These are phyloP conservation scores for Petrophora chlorosata DNA, from an alignment of 2,888 invertebrate species.

Conservation along the genomic window DNA sequence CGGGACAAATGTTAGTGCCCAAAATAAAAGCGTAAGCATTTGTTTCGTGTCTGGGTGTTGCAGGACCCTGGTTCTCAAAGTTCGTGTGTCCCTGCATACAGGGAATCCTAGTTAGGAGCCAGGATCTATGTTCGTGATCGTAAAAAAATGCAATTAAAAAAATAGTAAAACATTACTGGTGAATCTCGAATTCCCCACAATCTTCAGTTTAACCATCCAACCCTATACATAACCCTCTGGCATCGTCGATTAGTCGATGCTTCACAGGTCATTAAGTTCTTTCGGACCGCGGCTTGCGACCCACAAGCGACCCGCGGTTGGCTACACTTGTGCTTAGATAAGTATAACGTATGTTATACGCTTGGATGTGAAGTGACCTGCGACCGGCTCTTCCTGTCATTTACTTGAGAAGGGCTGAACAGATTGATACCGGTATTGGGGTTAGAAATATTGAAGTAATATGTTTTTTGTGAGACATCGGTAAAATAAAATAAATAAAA, in stretches of 20 bases:
- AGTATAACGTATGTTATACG: conserved; percentile 17
- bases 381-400: conserved; percentile 11
- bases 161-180: no score
- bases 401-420: conserved; percentile 4
- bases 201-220: not conserved
- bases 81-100: no score
- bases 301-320: conserved; percentile 6
- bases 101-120: no score
- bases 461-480: no score
- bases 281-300: conserved; percentile 24
- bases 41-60: no score
- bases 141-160: no score
- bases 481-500: no score
- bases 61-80: no score
- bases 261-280: conserved; percentile 38
- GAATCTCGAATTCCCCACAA: not conserved
- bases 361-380: conserved; percentile 25
- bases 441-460: no score
- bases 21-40: no score
- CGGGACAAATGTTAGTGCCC: no score
- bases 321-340: conserved; percentile 11
- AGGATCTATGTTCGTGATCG: no score
- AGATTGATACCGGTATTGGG: not conserved
- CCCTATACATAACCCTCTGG: conserved; percentile 2
- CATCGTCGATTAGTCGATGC: conserved; percentile 32